A percentile compares a stretch with the other conserved stretches of the same genome.
phyloP scores from a whole-genome alignment of 1,140 invertebrate species.

The Plodia interpunctella region DNA sequence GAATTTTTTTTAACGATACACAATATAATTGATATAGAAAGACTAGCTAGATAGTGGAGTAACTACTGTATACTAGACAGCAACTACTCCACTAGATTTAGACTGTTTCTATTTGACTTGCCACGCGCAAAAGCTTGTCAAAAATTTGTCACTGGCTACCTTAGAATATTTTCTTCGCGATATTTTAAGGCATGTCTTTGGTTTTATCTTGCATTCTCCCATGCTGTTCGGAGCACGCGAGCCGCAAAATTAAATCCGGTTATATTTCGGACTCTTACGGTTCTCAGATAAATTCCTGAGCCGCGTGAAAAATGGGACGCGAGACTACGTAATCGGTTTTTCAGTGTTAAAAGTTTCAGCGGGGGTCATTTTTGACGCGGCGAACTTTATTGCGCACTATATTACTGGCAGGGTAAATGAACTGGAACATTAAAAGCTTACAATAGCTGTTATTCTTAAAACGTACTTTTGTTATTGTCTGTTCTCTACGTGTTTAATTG shows the following conservation, averaged over 20 bases:
- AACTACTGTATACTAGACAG: no score
- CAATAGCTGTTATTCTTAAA: background rate
- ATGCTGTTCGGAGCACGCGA: background rate
- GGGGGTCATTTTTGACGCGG: conserved; percentile 1
- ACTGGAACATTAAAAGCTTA: conserved; percentile 2
- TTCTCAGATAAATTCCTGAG: conserved; percentile 12
- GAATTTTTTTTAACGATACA: no score
- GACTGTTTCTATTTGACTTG: no score
- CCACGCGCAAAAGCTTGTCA: no score
- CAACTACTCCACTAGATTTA: no score
- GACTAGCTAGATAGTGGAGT: no score
- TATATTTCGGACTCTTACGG: background rate
- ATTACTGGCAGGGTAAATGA: conserved; percentile 1
- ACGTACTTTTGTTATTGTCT: no score
- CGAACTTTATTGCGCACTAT: background rate
- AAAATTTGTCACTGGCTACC: background rate
- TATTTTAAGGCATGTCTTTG: background rate
- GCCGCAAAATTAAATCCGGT: conserved; percentile 1
- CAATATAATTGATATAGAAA: no score
- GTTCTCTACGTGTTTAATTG: no score
- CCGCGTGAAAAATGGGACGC: conserved; percentile 11
- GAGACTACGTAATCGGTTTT: conserved; percentile 2
- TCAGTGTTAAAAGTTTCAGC: conserved; percentile 7
- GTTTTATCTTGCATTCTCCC: background rate
- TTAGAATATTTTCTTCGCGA: background rate